These are phyloP conservation scores for Caiman crocodilus DNA, from an alignment of 2,797 vertebrate genomes.

Conservation along the genomic window DNA sequence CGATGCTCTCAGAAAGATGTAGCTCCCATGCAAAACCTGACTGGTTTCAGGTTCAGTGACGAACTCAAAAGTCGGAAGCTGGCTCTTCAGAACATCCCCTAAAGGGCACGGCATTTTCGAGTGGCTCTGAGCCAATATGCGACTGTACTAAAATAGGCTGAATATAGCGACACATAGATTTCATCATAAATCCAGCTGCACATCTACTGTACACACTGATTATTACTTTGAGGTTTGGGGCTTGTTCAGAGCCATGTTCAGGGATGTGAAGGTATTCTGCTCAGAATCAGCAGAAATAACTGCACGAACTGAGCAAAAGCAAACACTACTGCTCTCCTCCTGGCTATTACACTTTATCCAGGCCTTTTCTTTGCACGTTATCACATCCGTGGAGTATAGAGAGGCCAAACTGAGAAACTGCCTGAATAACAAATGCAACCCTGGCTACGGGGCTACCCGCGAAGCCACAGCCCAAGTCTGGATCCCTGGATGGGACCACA, in stretches of 20 bases:
- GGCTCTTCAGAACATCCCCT: background rate
- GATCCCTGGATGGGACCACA: too few species aligned
- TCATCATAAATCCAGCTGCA: background rate
- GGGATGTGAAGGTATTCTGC: background rate
- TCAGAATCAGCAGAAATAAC: background rate
- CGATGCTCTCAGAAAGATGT: background rate
- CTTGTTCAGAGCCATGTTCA: background rate
- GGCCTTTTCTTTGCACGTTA: background rate
- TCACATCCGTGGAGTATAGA: background rate
- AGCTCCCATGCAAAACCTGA: background rate
- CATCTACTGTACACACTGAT: background rate
- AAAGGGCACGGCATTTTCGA: background rate
- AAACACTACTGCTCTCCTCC: background rate
- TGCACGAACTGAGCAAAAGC: background rate
- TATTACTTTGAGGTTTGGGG: fast-evolving
- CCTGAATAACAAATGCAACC: background rate
- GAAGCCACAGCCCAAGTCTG: too few species aligned
- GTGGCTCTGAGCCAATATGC: background rate
- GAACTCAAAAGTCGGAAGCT: background rate
- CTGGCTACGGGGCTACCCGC: too few species aligned
- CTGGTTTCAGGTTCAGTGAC: background rate
- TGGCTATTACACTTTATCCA: background rate
- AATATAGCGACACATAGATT: background rate
- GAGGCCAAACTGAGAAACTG: background rate
- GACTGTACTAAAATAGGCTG: background rate